Evolutionary conservation across 2,797 vertebrate genomes (phyloP), one percentile per base, ranked within the genome.

Genomic region (Benthosema pterotum): DNA sequence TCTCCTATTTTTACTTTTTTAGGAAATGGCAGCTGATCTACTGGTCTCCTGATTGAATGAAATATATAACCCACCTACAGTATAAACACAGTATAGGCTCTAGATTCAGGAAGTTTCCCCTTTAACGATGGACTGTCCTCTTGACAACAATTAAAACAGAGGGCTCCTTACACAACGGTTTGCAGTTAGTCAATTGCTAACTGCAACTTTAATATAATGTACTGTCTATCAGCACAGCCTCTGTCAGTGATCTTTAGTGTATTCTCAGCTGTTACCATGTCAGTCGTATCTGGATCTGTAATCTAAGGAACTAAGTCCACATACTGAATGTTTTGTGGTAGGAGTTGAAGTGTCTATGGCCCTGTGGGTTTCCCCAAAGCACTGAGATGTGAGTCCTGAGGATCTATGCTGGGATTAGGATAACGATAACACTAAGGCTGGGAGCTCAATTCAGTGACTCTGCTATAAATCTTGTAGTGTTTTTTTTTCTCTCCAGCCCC

Each of bases 401-500:
- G 22, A 32, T 49, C 47, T 19, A 13, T 19, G 46, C 12, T 58
- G 4, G 2, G 52, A 45, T 56, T 1, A 60, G 59, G 54, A 51
- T 50, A 57, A 67, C 28, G 18, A 25, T 7, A 42, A 52, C 25
- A 11, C 58, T 51, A 52, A 63, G 43, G 52, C 15, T 11, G n/a
- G 18, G 50, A 52, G 17, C 69, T 61, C 77, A 72, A 71, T 65
- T 65, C 71, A 61, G 67, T 67, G 72, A 72, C 79, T 53, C 60
- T 55, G 65, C 74, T 63, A 42, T 65, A 60, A 17, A 16, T 63
- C 78, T 71, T 64, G 62, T 67, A 55, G 74, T 71, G 51, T 7
- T 79, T 75, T n/a, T n/a, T n/a, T n/a, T n/a, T n/a, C n/a, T 72
- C 70, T 72, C 62, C 38, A 56, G 79, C 65, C 72, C 72, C 53